These are phyloP conservation scores for Lucilia sericata DNA, from an alignment of 1,140 invertebrate genomes.

Conservation along the genomic window DNA sequence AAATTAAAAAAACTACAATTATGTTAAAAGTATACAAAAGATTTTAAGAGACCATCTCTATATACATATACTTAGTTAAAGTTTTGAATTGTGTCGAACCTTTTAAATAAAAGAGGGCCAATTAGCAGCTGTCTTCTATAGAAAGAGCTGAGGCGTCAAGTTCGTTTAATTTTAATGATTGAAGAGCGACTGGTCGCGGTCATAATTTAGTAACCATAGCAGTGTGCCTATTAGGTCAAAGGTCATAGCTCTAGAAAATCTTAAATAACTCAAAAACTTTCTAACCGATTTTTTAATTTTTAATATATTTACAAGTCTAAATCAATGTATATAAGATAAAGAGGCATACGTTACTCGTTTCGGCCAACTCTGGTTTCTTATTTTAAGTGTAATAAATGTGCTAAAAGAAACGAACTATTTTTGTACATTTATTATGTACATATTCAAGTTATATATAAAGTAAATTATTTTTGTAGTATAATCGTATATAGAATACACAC, in stretches of 20 bases:
- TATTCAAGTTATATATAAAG: not conserved
- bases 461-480: not conserved
- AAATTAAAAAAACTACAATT: not conserved
- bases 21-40: not conserved
- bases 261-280: too few species aligned
- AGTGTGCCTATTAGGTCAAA: too few species aligned
- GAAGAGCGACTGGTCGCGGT: too few species aligned
- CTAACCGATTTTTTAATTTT: too few species aligned
- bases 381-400: constrained; percentile 20
- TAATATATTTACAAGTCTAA: too few species aligned
- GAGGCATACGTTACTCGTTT: not conserved
- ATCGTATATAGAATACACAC: not conserved
- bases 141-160: too few species aligned
- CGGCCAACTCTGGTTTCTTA: not conserved
- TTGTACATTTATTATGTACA: not conserved
- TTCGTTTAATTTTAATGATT: too few species aligned
- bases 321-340: too few species aligned
- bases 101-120: not conserved
- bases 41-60: not conserved
- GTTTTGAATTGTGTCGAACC: not conserved
- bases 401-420: not conserved
- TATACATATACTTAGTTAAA: not conserved
- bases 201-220: too few species aligned
- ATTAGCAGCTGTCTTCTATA: not conserved
- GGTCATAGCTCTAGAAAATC: too few species aligned